Evolutionary conservation across 1,140 invertebrate genomes (phyloP), one percentile per base, ranked within the genome.

Genomic region (Coenobita brevimanus): DNA sequence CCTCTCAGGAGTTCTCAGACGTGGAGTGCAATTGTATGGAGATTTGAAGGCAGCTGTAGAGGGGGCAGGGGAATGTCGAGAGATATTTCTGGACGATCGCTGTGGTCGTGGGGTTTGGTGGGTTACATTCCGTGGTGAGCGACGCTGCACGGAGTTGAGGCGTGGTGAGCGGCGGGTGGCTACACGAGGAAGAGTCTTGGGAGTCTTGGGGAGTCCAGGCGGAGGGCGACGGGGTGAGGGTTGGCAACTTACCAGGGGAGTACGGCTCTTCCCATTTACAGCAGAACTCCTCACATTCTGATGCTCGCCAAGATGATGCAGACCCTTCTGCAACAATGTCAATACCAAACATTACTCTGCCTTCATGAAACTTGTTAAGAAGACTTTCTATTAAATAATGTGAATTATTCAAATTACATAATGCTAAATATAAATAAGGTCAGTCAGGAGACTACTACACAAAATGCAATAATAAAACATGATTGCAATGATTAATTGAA

Each of bases 101-200:
- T 6, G 46, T 57, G 33, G 30, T 3, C 78, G 57, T 81, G 57
- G 38, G n/a, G n/a, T n/a, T n/a, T n/a, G n/a, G 10, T 60, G 50
- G 10, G 82, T 62, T 15, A 43, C n/a, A 76, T 64, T 85, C 30
- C 73, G 54, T 1, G 54, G 54, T 62, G 82, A 64, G 3, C 50
- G 71, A 2, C 50, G 69, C 24, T 2, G 8, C 1, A 36, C 30
- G n/a, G 71, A 36, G 33, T 43, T 38, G 30, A 78, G 38, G 27
- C 82, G 71, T 1, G 82, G 71, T 21, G 82, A 85, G n/a, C 69
- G 82, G 21, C 82, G 82, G 24, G 73, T 76, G n/a, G 82, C 71
- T 43, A 46, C 43, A 4, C 82, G 82, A 15, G 82, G 82, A 3
- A 85, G 27, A 41, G 82, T 85, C 54, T 64, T 85, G 17, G 82